Percentiles rank a stretch among this genome's conserved stretches.
Conservation (phyloP, 1,140 invertebrate species). For the Polypedilum pembai region DNA sequence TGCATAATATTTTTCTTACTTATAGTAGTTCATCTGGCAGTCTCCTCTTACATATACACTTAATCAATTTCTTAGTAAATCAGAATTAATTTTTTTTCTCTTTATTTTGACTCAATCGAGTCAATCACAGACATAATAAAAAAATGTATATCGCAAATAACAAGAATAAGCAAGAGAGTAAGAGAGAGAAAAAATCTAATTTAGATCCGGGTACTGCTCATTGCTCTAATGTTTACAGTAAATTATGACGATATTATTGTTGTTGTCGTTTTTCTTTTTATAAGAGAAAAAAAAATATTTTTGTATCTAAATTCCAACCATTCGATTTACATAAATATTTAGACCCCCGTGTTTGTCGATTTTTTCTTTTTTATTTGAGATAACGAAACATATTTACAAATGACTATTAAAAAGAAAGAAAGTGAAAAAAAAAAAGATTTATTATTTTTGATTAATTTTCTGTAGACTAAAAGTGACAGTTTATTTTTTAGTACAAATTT, state of each 20-base stretch:
- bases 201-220: conserved; percentile 16
- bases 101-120: neutral
- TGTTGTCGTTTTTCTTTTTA: neutral
- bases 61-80: neutral
- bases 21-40: no score
- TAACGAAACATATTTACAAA: neutral
- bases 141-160: neutral
- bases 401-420: neutral
- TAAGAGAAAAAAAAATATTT: conserved; percentile 5
- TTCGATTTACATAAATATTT: conserved; percentile 1
- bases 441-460: no score
- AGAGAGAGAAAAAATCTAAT: neutral
- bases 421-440: neutral
- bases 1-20: neutral
- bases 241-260: neutral
- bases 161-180: neutral
- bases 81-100: neutral
- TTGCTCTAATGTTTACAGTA: conserved; percentile 18
- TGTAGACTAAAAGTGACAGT: no score
- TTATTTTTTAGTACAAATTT: no score
- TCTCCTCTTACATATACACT: no score
- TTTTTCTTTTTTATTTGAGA: neutral
- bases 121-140: neutral
- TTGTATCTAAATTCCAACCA: conserved; percentile 17
- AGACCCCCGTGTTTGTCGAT: conserved; percentile 2